phyloP scores from a whole-genome alignment of 2,888 invertebrate genomes.

The Eumerus sabulonum region DNA sequence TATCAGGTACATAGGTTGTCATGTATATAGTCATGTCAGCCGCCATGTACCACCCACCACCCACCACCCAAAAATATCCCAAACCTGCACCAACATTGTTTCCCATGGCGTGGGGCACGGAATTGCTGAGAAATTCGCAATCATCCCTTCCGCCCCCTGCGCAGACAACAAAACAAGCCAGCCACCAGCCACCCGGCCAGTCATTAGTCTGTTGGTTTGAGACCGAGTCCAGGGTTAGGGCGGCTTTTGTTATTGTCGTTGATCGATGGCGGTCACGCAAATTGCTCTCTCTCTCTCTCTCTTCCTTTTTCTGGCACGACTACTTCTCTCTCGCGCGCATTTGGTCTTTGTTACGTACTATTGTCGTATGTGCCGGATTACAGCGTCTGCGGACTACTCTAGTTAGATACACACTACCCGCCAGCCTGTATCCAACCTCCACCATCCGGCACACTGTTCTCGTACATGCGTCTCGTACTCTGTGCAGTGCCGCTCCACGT shows the following conservation, averaged over 20 bases:
- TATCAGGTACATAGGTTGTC: neutral
- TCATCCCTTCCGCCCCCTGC: slow-evolving; percentile 7
- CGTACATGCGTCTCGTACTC: slow-evolving; percentile 8
- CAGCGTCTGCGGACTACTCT: slow-evolving; percentile 64
- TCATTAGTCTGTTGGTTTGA: neutral
- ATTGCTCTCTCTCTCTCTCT: slow-evolving; percentile 38
- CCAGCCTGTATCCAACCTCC: no score
- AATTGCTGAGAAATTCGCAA: slow-evolving; percentile 57
- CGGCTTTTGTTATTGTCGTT: slow-evolving; percentile 68
- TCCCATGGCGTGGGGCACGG: slow-evolving; percentile 60
- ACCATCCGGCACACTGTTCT: neutral
- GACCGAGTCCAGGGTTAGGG: slow-evolving; percentile 16
- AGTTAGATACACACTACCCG: slow-evolving; percentile 41
- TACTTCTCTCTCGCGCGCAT: no score
- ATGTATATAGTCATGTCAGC: slow-evolving; percentile 41
- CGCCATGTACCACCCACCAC: slow-evolving; percentile 66
- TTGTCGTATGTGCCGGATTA: slow-evolving; percentile 29
- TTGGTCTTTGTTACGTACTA: neutral
- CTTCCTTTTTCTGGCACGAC: neutral
- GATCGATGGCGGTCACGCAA: slow-evolving; percentile 71
- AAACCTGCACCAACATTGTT: slow-evolving; percentile 70
- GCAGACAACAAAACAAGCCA: no score
- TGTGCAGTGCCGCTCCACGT: no score
- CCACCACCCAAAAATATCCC: slow-evolving; percentile 30
- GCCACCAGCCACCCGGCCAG: slow-evolving; percentile 2